These are phyloP conservation scores for Nasua narica DNA, from an alignment of 2,797 vertebrate species.

Conservation along the genomic window DNA sequence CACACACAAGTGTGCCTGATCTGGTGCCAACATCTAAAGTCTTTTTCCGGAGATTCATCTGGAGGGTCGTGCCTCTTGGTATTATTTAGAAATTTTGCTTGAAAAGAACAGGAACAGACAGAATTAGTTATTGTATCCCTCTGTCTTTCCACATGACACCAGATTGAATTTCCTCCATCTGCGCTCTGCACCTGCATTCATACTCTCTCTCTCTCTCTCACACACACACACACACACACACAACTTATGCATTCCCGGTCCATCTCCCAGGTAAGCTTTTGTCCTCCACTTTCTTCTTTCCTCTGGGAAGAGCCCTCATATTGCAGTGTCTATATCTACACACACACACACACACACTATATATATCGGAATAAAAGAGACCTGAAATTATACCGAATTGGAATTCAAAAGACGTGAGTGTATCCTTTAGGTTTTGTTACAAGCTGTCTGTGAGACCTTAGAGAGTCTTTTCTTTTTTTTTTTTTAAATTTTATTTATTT, in stretches of 20 bases:
- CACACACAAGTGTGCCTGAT: not conserved
- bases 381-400: not conserved
- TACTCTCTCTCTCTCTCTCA: fast-evolving
- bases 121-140: not conserved
- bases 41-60: not conserved
- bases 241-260: too few relatives aligned
- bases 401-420: not conserved
- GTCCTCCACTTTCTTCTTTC: not conserved
- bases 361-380: not conserved
- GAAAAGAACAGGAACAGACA: not conserved
- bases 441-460: not conserved
- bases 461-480: not conserved
- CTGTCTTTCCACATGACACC: not conserved
- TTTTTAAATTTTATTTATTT: not conserved
- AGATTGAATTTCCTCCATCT: not conserved
- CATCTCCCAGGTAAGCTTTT: not conserved
- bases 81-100: not conserved
- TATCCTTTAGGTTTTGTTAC: not conserved
- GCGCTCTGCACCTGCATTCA: too few relatives aligned
- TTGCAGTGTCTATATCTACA: not conserved
- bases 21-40: not conserved
- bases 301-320: not conserved
- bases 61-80: not conserved
- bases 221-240: fast-evolving
- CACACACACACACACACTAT: not conserved